A percentile compares a stretch with the other conserved stretches of the same genome.
Evolutionary conservation across 1,140 invertebrate species (phyloP).

Genomic region (Lepidurus arcticus): DNA sequence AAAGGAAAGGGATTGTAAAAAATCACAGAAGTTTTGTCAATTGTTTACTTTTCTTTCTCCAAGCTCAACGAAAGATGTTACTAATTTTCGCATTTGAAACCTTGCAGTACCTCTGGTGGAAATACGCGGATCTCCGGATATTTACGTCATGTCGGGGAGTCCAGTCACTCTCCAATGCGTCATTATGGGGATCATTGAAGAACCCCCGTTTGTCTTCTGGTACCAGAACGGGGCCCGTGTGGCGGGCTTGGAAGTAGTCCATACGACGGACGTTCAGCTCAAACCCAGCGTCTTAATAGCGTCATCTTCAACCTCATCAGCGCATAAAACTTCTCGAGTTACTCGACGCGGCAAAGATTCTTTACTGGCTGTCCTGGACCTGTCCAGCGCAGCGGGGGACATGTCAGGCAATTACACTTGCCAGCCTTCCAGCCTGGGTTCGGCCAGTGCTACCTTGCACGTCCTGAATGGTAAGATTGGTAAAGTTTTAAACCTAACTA

Average conservation of each 20-base stretch:
- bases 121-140: constrained; percentile 34
- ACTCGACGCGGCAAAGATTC: constrained; percentile 31
- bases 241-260: constrained; percentile 29
- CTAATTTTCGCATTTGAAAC: not conserved
- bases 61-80: constrained; percentile 10
- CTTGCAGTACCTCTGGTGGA: constrained; percentile 28
- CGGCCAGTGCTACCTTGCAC: constrained; percentile 33
- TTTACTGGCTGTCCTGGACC: constrained; percentile 28
- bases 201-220: constrained; percentile 34
- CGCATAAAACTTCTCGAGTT: constrained; percentile 29
- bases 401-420: constrained; percentile 34
- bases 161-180: constrained; percentile 33
- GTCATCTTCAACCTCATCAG: constrained; percentile 14
- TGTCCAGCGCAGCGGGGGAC: constrained; percentile 28
- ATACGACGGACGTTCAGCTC: constrained; percentile 10
- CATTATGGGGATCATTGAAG: constrained; percentile 33
- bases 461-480: constrained; percentile 34
- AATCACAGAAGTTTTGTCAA: not conserved
- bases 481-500: not conserved
- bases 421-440: constrained; percentile 31
- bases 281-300: constrained; percentile 3
- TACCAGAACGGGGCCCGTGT: constrained; percentile 31
- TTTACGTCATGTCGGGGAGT: constrained; percentile 35
- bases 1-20: no score
- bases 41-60: not conserved